phyloP scores from a whole-genome alignment of 2,797 vertebrate species.

The Dipus sagitta region DNA sequence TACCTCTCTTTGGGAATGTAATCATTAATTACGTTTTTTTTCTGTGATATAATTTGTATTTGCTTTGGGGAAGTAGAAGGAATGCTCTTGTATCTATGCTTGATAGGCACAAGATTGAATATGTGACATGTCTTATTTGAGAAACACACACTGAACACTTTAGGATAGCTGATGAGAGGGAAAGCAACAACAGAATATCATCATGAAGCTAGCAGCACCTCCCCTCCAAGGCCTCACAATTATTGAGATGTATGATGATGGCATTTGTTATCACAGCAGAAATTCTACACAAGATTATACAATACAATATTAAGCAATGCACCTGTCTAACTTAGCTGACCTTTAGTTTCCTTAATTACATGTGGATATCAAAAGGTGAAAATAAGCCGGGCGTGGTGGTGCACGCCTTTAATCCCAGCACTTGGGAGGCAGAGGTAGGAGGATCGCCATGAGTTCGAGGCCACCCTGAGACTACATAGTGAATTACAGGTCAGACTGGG shows the following conservation, averaged over 20 bases:
- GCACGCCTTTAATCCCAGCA: no score
- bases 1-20: neutral
- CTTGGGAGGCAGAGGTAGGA: no score
- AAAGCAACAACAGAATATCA: neutral
- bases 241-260: neutral
- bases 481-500: no score
- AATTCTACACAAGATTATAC: neutral
- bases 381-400: no score
- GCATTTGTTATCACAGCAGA: neutral
- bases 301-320: neutral
- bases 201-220: neutral
- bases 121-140: conserved; percentile 15
- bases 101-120: conserved; percentile 2
- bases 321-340: neutral
- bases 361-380: conserved; percentile 7
- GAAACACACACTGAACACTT: conserved; percentile 5
- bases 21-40: conserved; percentile 35
- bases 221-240: neutral
- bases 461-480: no score
- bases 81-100: neutral
- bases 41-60: conserved; percentile 33
- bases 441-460: no score
- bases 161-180: neutral
- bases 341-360: conserved; percentile 5
- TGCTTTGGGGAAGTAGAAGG: conserved; percentile 10